Evolutionary conservation across 2,888 invertebrate species (phyloP).

Genomic region (Sphecodes monilicornis): DNA sequence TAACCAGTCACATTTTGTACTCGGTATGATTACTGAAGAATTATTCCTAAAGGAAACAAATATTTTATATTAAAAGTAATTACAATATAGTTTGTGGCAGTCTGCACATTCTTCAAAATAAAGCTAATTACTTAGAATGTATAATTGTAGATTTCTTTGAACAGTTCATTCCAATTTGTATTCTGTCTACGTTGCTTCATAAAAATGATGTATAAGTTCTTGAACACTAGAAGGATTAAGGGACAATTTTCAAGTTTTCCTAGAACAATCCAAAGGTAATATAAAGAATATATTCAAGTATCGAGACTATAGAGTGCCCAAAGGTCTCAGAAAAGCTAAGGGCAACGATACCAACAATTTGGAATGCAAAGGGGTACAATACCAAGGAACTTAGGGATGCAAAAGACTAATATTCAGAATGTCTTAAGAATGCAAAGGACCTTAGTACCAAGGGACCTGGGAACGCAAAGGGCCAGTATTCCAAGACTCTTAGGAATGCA

Average conservation of each 20-base stretch:
- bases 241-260: neutral
- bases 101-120: too few relatives aligned
- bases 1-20: too few relatives aligned
- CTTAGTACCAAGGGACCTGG: neutral
- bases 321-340: neutral
- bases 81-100: too few relatives aligned
- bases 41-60: too few relatives aligned
- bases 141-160: too few relatives aligned
- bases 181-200: neutral
- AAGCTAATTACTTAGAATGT: too few relatives aligned
- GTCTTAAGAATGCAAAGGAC: neutral
- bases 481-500: neutral
- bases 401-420: neutral
- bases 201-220: neutral
- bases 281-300: too few relatives aligned
- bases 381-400: neutral
- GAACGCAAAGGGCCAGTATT: neutral
- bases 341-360: neutral
- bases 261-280: too few relatives aligned
- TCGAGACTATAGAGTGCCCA: neutral
- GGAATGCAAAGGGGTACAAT: neutral
- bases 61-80: too few relatives aligned
- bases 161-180: too few relatives aligned
- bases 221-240: neutral
- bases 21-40: too few relatives aligned